These are phyloP conservation scores for Cantharis lateralis DNA, from an alignment of 2,888 invertebrate genomes.

Conservation along the genomic window DNA sequence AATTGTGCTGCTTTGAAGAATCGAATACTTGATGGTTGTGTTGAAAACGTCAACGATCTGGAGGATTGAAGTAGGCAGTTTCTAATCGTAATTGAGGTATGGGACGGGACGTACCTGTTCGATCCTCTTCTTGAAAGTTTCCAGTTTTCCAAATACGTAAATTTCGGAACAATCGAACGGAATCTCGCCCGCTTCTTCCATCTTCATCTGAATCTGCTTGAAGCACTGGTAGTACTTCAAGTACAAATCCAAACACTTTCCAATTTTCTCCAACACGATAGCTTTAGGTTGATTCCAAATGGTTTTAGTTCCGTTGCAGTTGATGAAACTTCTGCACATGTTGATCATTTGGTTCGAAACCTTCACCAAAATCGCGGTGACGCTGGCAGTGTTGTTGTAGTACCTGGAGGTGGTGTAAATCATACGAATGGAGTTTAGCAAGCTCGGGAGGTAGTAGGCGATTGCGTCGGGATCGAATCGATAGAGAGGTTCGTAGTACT, in stretches of 20 bases:
- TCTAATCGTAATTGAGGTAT: neutral
- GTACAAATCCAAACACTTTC: constrained; percentile 62
- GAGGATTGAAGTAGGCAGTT: constrained; percentile 35
- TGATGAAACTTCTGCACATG: constrained; percentile 78
- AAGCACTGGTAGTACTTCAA: constrained; percentile 64
- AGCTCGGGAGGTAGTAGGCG: constrained; percentile 71
- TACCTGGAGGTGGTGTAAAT: constrained; percentile 78
- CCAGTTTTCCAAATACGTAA: constrained; percentile 88
- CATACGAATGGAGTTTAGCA: constrained; percentile 81
- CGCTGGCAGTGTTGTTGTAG: constrained; percentile 79
- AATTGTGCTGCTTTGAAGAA: constrained; percentile 75
- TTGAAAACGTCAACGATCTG: constrained; percentile 78
- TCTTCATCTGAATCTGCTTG: constrained; percentile 68
- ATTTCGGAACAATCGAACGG: constrained; percentile 86
- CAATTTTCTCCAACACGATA: constrained; percentile 72
- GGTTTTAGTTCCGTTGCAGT: constrained; percentile 67
- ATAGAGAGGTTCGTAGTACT: constrained; percentile 84
- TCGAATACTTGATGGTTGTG: constrained; percentile 72
- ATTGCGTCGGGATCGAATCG: constrained; percentile 73
- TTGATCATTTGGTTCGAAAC: constrained; percentile 89
- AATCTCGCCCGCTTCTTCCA: constrained; percentile 71
- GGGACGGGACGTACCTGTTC: constrained; percentile 59
- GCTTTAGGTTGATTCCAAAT: constrained; percentile 78
- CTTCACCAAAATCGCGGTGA: constrained; percentile 80
- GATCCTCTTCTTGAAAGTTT: constrained; percentile 77